These are phyloP conservation scores for Xiphophorus couchianus DNA, from an alignment of 2,113 vertebrate species.

Conservation along the genomic window DNA sequence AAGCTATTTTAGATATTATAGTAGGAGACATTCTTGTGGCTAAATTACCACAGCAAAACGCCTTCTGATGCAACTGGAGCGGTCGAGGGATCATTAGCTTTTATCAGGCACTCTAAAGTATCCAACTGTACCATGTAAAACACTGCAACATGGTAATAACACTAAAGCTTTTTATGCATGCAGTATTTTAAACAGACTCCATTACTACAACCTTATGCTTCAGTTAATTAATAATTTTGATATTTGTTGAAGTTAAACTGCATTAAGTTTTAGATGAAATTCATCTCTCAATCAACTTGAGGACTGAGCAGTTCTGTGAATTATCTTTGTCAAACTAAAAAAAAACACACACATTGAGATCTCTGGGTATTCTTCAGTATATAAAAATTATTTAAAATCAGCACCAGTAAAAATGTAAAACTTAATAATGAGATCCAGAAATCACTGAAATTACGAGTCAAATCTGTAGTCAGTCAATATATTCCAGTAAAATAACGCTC, in stretches of 20 bases:
- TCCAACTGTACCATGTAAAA: constrained; percentile 2
- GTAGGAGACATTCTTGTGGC: constrained; percentile 16
- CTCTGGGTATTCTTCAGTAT: too few species aligned
- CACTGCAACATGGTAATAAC: background rate
- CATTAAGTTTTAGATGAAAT: background rate
- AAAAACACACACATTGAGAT: too few species aligned
- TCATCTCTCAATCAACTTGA: background rate
- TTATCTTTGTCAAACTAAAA: too few species aligned
- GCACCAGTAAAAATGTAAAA: background rate
- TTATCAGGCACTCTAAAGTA: background rate
- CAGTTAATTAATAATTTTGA: background rate
- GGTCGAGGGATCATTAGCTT: background rate
- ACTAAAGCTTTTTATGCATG: background rate
- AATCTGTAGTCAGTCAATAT: too few species aligned
- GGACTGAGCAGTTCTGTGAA: too few species aligned
- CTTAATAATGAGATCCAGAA: background rate
- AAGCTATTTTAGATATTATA: constrained; percentile 39
- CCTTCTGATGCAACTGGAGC: background rate
- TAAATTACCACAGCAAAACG: constrained; percentile 16
- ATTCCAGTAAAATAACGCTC: too few species aligned
- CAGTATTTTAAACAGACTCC: background rate
- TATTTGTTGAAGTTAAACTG: background rate
- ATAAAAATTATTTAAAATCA: background rate
- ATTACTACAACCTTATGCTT: background rate
- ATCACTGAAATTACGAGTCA: too few species aligned